Evolutionary conservation across 2,888 invertebrate genomes (phyloP).

Genomic region (Morinoia aosen): DNA sequence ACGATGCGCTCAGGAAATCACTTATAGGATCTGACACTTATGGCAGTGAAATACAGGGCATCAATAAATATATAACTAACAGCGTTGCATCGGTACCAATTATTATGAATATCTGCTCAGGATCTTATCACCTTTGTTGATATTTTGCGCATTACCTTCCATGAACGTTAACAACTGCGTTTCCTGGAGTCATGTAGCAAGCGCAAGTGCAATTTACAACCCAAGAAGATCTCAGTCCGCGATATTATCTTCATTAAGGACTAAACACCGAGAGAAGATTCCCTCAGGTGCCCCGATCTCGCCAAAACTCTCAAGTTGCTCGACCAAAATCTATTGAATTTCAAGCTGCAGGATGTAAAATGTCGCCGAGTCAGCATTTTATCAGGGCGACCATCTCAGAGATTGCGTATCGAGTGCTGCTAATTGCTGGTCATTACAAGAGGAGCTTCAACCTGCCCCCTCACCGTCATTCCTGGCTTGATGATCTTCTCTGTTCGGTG

Average conservation of each 20-base stretch:
- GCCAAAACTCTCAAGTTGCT: constrained; percentile 29
- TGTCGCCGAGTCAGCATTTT: constrained; percentile 53
- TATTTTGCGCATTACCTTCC: neutral
- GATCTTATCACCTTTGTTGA: neutral
- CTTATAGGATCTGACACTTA: neutral
- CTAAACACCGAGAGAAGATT: constrained; percentile 2
- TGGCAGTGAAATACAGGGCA: neutral
- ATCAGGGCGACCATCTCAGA: constrained; percentile 51
- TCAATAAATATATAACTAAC: neutral
- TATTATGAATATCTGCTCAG: neutral
- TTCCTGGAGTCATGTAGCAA: neutral
- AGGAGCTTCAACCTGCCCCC: neutral
- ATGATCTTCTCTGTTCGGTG: constrained; percentile 21
- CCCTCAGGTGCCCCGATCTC: neutral
- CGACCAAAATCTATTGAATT: constrained; percentile 48
- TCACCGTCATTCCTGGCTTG: constrained; percentile 9
- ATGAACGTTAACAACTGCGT: neutral
- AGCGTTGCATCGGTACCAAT: too few species aligned
- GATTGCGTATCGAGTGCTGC: constrained; percentile 52
- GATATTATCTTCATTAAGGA: neutral
- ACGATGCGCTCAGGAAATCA: neutral
- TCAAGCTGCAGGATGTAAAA: constrained; percentile 51
- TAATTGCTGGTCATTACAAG: constrained; percentile 50
- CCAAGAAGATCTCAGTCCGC: neutral
- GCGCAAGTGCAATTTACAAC: neutral